Conservation (phyloP, 1,140 invertebrate species). For the Drosophila cardini region DNA sequence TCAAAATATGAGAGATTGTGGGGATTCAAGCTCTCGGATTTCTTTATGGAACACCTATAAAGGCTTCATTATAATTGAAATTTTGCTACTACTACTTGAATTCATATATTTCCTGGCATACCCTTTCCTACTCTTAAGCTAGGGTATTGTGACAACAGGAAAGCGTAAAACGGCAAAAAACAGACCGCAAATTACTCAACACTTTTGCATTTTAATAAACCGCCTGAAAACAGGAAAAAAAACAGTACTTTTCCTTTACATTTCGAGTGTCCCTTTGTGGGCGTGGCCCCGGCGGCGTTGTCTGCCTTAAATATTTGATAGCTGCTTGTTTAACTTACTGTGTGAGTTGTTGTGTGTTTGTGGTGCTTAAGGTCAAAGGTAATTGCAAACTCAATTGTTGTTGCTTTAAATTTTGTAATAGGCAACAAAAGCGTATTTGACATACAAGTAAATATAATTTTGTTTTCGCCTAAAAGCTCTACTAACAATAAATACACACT, state of each 20-base stretch:
- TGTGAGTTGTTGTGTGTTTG: slow-evolving; percentile 19
- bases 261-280: slow-evolving; percentile 18
- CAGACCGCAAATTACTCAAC: slow-evolving; percentile 53
- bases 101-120: too few relatives aligned
- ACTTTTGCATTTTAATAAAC: slow-evolving; percentile 53
- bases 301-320: slow-evolving; percentile 53
- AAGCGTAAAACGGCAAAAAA: neutral
- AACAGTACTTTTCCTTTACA: slow-evolving; percentile 20
- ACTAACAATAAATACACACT: slow-evolving; percentile 72
- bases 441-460: slow-evolving; percentile 78
- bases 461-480: slow-evolving; percentile 66
- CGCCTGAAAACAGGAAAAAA: too few relatives aligned
- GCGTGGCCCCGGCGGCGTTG: slow-evolving; percentile 26
- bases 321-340: slow-evolving; percentile 13
- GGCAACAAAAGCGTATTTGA: slow-evolving; percentile 45
- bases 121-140: too few relatives aligned
- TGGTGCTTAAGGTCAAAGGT: slow-evolving; percentile 53
- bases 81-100: too few relatives aligned
- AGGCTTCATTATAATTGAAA: too few relatives aligned
- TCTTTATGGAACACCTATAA: too few relatives aligned
- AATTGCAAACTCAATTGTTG: slow-evolving; percentile 42
- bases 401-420: slow-evolving; percentile 55
- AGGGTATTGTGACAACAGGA: neutral
- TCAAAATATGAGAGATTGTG: too few relatives aligned
- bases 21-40: too few relatives aligned